phyloP scores from a whole-genome alignment of 53 echinoderm and acorn worm species.

The Zoroaster sp. region DNA sequence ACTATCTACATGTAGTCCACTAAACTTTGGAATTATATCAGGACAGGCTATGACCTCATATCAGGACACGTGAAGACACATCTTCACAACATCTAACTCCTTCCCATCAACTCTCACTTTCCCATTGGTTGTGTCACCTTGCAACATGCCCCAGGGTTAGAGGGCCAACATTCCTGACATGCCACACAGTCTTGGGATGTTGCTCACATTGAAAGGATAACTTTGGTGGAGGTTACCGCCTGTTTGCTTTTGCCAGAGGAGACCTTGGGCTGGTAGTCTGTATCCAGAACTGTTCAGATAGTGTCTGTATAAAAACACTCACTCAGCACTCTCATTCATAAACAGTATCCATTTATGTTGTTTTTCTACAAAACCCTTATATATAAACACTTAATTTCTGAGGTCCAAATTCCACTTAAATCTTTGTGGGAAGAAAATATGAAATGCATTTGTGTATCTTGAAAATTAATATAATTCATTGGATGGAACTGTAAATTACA shows the following conservation, averaged over 20 bases:
- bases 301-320: background rate
- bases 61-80: constrained; percentile 26
- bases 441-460: background rate
- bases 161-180: constrained; percentile 34
- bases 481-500: no score
- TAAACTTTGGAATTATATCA: no score
- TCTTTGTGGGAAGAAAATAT: background rate
- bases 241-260: background rate
- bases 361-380: background rate
- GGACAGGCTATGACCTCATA: constrained; percentile 15
- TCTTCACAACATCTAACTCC: background rate
- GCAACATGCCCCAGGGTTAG: background rate
- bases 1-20: no score
- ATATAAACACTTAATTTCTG: no score
- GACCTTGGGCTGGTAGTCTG: background rate
- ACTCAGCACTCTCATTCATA: background rate
- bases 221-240: background rate
- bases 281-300: background rate
- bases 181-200: constrained; percentile 39
- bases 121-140: background rate
- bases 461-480: no score
- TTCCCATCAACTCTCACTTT: background rate
- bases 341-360: background rate
- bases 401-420: background rate
- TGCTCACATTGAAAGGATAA: constrained; percentile 11